Percentiles rank a stretch among this genome's conserved stretches.
Evolutionary conservation across 2,113 vertebrate genomes (phyloP).

Genomic region (Heterotilapia buettikoferi): DNA sequence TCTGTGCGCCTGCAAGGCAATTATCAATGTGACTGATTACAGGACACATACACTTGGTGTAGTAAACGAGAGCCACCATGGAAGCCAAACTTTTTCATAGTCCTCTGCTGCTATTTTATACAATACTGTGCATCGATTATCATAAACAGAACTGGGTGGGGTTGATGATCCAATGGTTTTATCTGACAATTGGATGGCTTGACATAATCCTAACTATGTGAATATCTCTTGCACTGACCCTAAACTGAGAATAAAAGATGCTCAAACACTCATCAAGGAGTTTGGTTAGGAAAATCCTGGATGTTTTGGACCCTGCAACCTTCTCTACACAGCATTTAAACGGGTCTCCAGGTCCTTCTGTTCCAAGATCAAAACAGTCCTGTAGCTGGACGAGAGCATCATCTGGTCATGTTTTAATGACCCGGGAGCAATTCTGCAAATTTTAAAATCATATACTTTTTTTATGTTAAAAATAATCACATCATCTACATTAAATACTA

Average conservation of each 20-base stretch:
- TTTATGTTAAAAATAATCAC: not conserved
- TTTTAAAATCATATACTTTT: not conserved
- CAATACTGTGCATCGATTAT: not conserved
- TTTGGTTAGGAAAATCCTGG: not conserved
- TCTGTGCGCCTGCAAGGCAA: not conserved
- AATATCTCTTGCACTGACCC: not conserved
- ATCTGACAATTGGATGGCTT: not conserved
- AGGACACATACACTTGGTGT: not conserved
- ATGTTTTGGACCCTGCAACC: not conserved
- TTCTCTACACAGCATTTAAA: not conserved
- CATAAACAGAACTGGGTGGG: not conserved
- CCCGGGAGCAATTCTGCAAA: not conserved
- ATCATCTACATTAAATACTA: not conserved
- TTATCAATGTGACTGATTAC: not conserved
- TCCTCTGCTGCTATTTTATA: not conserved
- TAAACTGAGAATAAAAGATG: not conserved
- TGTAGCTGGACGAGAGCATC: rapidly evolving
- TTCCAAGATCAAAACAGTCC: not conserved
- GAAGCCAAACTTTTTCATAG: not conserved
- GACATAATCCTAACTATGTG: too few species aligned
- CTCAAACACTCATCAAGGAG: not conserved
- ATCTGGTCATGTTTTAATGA: not conserved
- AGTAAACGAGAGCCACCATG: not conserved
- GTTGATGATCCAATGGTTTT: not conserved
- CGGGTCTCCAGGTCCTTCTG: not conserved